Percentiles rank a stretch among this genome's conserved stretches.
These are phyloP conservation scores for Gallinago solitaria DNA, from an alignment of 2,797 vertebrate genomes.

Conservation along the genomic window DNA sequence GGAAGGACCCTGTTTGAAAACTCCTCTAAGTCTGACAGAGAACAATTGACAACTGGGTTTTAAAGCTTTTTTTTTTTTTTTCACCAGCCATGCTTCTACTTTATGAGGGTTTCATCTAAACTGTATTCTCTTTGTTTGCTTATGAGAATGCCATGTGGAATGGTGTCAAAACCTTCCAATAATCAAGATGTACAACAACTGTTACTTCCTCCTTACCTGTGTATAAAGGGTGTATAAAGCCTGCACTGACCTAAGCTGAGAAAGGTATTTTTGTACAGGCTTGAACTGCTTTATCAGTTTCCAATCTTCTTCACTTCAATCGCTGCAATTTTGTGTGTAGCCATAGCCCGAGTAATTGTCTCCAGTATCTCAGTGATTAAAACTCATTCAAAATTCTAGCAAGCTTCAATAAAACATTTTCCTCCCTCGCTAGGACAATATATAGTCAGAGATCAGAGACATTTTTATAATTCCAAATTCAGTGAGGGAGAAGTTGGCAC, in stretches of 20 bases:
- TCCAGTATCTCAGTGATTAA: conserved; percentile 38
- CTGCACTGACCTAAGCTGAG: background rate
- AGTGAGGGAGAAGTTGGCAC: background rate
- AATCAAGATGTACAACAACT: background rate
- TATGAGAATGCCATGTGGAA: background rate
- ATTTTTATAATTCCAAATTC: background rate
- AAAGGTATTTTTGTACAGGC: background rate
- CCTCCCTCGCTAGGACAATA: background rate
- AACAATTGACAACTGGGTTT: background rate
- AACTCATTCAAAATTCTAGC: conserved; percentile 40
- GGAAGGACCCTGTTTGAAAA: background rate
- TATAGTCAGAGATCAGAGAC: background rate
- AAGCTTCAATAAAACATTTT: conserved; percentile 27
- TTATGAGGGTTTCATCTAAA: background rate
- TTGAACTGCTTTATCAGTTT: conserved; percentile 24
- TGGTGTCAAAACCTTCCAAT: background rate
- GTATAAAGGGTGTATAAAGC: background rate
- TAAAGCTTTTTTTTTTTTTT: background rate
- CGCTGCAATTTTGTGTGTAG: background rate
- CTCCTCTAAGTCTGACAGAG: background rate
- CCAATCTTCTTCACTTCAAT: conserved; percentile 34
- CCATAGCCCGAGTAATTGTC: background rate
- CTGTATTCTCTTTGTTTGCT: background rate
- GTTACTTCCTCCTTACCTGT: background rate
- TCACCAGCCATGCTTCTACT: background rate